Conservation (phyloP, 2,113 vertebrate species). For the Sakesphorus luctuosus region DNA sequence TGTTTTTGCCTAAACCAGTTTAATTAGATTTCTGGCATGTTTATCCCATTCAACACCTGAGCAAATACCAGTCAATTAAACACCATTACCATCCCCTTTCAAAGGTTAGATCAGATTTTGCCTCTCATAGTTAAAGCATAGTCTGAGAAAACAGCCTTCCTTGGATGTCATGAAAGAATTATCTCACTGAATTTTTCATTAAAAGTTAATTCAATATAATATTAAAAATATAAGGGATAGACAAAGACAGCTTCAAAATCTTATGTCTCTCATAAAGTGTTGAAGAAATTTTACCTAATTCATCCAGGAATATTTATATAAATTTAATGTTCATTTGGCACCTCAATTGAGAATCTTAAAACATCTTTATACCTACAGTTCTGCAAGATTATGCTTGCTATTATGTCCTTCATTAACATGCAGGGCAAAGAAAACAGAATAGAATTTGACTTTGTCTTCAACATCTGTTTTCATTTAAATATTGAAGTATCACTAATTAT, state of each 20-base stretch:
- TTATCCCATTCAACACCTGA: neutral
- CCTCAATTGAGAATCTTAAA: neutral
- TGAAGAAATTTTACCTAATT: neutral
- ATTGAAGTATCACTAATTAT: neutral
- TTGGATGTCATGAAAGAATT: neutral
- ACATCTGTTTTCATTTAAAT: neutral
- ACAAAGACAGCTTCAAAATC: neutral
- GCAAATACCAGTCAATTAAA: neutral
- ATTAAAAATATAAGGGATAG: neutral
- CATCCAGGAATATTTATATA: neutral
- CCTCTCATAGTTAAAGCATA: neutral
- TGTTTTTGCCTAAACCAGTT: slow-evolving; percentile 37
- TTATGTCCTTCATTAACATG: neutral
- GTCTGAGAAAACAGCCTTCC: neutral
- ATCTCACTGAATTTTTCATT: neutral
- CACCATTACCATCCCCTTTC: neutral
- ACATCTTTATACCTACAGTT: neutral
- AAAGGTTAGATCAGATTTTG: neutral
- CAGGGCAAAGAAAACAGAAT: neutral
- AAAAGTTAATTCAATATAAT: neutral
- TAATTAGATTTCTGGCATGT: neutral
- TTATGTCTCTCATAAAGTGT: neutral
- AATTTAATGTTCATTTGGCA: neutral
- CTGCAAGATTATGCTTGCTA: neutral
- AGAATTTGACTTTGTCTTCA: neutral